Conservation (phyloP, 2,888 invertebrate species). For the Steinernema hermaphroditum region DNA sequence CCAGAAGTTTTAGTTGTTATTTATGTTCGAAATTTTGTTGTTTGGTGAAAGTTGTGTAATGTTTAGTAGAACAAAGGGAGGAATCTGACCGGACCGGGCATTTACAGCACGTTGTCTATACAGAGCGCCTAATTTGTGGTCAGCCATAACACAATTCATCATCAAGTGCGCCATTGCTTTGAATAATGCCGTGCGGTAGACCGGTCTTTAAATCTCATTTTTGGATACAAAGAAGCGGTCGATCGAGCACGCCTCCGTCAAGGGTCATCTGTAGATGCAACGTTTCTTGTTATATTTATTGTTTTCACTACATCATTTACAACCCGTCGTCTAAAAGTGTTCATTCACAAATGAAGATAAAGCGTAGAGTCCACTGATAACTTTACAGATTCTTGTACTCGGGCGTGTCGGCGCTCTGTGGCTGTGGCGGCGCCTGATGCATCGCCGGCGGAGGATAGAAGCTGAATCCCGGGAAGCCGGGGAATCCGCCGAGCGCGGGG, state of each 20-base stretch:
- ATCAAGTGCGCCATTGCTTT: too few relatives aligned
- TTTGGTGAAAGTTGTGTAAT: constrained; percentile 65
- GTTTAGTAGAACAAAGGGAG: constrained; percentile 71
- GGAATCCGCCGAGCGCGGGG: too few relatives aligned
- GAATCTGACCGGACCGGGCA: too few relatives aligned
- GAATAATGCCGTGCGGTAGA: too few relatives aligned
- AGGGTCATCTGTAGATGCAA: too few relatives aligned
- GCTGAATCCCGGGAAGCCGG: neutral
- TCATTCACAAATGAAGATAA: neutral
- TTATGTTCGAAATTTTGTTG: too few relatives aligned
- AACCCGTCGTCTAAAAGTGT: constrained; percentile 13
- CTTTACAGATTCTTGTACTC: constrained; percentile 16
- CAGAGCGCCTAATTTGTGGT: too few relatives aligned
- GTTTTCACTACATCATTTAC: constrained; percentile 11
- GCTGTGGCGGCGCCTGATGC: neutral
- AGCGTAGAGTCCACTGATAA: neutral
- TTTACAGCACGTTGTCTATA: too few relatives aligned
- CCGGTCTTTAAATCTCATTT: too few relatives aligned
- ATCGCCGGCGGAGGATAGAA: neutral
- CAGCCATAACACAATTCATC: too few relatives aligned
- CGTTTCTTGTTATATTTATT: neutral
- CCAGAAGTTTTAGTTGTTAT: constrained; percentile 70
- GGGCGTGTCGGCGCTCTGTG: constrained; percentile 5
- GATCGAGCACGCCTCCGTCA: too few relatives aligned
- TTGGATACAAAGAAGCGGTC: too few relatives aligned